Evolutionary conservation across 2,113 vertebrate species (phyloP).

Genomic region (Myotis lucifugus): DNA sequence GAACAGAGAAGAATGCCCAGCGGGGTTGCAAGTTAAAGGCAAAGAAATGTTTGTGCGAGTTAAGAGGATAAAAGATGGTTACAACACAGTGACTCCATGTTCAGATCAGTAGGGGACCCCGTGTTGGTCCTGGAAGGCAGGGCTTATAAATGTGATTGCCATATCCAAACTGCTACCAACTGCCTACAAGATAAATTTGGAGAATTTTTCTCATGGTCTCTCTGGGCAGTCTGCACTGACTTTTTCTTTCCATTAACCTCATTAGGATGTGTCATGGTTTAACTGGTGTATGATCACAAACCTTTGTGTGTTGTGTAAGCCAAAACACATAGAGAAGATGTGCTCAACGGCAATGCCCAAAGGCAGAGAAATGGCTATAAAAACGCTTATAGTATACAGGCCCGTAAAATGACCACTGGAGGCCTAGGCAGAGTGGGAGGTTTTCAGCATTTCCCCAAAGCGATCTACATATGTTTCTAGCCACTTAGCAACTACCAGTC

Average conservation of each 20-base stretch:
- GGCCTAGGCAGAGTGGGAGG: neutral
- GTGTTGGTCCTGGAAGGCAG: conserved; percentile 54
- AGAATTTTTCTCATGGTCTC: conserved; percentile 11
- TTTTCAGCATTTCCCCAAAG: conserved; percentile 8
- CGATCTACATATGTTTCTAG: neutral
- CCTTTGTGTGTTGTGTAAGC: neutral
- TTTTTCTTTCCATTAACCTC: conserved; percentile 48
- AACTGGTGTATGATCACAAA: conserved; percentile 9
- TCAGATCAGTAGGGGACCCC: conserved; percentile 51
- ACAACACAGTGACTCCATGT: conserved; percentile 61
- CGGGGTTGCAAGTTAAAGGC: conserved; percentile 40
- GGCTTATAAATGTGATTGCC: conserved; percentile 54
- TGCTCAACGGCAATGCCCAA: neutral
- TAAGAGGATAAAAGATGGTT: conserved; percentile 64
- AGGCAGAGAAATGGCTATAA: conserved; percentile 2
- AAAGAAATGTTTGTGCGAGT: conserved; percentile 45
- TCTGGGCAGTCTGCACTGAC: neutral
- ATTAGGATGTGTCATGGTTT: neutral
- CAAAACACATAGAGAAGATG: neutral
- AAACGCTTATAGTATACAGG: neutral
- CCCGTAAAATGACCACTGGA: neutral
- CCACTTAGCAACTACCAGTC: neutral
- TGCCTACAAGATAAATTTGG: conserved; percentile 7
- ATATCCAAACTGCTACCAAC: neutral
- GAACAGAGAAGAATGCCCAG: conserved; percentile 60